Conservation (phyloP, 1,140 invertebrate species). For the Teleogryllus occipitalis region DNA sequence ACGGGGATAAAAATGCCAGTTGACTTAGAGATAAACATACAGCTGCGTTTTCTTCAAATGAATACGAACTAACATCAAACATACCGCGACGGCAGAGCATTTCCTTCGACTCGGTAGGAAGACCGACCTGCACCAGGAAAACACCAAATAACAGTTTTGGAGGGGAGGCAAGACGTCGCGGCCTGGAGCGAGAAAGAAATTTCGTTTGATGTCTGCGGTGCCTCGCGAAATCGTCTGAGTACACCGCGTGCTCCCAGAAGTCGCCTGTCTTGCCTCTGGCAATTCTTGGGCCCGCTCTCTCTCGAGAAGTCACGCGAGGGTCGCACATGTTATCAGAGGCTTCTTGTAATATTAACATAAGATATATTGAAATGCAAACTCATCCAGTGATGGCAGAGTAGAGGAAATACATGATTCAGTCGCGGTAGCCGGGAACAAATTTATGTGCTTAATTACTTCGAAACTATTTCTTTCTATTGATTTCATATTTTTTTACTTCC, state of each 20-base stretch:
- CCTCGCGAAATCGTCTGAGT: neutral
- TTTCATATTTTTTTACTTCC: too few species aligned
- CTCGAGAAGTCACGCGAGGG: too few species aligned
- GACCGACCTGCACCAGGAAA: neutral
- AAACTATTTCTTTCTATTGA: too few species aligned
- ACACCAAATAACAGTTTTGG: neutral
- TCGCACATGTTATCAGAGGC: too few species aligned
- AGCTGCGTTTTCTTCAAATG: neutral
- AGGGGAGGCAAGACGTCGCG: neutral
- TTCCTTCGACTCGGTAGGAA: neutral
- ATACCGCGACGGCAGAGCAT: neutral
- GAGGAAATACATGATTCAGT: too few species aligned
- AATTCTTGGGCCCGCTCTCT: too few species aligned
- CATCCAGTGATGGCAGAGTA: too few species aligned
- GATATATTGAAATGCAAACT: too few species aligned
- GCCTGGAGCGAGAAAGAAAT: neutral
- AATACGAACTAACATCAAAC: neutral
- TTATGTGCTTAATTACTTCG: too few species aligned
- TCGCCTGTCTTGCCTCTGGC: neutral
- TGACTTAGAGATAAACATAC: slow-evolving; percentile 5
- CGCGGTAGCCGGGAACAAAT: too few species aligned
- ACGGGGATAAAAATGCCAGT: neutral
- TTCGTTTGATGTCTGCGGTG: neutral
- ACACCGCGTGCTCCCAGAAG: neutral
- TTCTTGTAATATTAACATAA: too few species aligned